phyloP scores from a whole-genome alignment of 35 echinoderm and acorn worm genomes.

The Stichopus chloronotus region DNA sequence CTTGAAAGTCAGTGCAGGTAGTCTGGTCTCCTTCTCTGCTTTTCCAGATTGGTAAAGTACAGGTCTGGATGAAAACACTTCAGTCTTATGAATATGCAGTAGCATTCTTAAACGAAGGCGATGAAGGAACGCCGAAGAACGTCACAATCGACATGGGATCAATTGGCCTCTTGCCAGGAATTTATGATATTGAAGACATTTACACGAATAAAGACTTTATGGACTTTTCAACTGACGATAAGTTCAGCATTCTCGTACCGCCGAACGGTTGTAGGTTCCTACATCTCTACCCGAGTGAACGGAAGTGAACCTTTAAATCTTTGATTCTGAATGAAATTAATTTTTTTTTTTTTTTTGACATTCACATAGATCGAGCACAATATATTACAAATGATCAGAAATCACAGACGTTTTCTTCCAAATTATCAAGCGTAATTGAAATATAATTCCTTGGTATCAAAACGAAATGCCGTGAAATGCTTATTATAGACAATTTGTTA shows the following conservation, averaged over 20 bases:
- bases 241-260: conserved; percentile 61
- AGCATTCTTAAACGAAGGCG: conserved; percentile 66
- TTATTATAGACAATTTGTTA: too few relatives aligned
- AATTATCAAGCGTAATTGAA: too few relatives aligned
- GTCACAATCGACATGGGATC: conserved; percentile 57
- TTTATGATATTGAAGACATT: conserved; percentile 64
- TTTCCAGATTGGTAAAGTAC: conserved; percentile 69
- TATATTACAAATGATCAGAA: too few relatives aligned
- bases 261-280: conserved; percentile 61
- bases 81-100: conserved; percentile 64
- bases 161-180: conserved; percentile 53
- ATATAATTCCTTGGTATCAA: too few relatives aligned
- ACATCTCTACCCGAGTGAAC: conserved; percentile 70
- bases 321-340: background rate
- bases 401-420: too few relatives aligned
- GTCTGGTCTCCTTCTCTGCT: background rate
- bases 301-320: background rate
- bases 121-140: conserved; percentile 60
- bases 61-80: conserved; percentile 62
- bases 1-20: background rate
- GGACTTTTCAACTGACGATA: conserved; percentile 66
- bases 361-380: background rate
- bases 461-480: too few relatives aligned
- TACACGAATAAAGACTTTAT: conserved; percentile 50
- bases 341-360: background rate